Evolutionary conservation across 2,113 vertebrate species (phyloP), one percentile per base, ranked within the genome.

Genomic region (Rhodinocichla rosea): DNA sequence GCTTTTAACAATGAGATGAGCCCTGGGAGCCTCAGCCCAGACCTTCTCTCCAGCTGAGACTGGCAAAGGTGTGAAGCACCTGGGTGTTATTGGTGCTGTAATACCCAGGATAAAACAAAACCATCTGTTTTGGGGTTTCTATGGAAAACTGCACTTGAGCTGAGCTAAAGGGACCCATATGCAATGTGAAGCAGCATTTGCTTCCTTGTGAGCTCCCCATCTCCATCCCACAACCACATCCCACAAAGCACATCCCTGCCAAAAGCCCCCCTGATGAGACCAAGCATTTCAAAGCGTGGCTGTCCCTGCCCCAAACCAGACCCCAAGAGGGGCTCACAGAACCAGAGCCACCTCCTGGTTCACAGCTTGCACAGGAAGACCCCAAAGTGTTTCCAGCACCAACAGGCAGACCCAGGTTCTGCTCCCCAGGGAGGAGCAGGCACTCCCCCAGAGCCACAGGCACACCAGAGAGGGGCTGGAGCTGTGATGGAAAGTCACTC

Each of bases 131-230:
- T 35, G 44, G 28, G 13, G 16, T 87, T 77, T 71, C 35, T 52
- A 87, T 9, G 15, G 67, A 88, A 69, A 93, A 85, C 1, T 9
- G 7, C 0, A 0, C 19, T 49, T 3, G 1, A 63, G n/a, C 50
- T 47, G 32, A 33, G 39, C 59, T 92, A 30, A 90, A 64, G 79
- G 55, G 28, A 55, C 30, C 71, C 12, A 10, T 0, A 12, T 2
- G 23, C 18, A 69, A 47, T 0, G 0, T 0, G 2, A 44, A 18
- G 37, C 32, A n/a, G 24, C 0, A 0, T 21, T 7, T 71, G 56
- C 49, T 26, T 55, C 77, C 39, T 11, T 13, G 11, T 14, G 32
- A 79, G 52, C 24, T 70, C 33, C 57, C 62, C 37, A 40, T 10
- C 16, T 40, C 79, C 37, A 37, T 8, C 62, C 35, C 27, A n/a